Evolutionary conservation across 2,888 invertebrate genomes (phyloP).

Genomic region (Adineta ricciae): DNA sequence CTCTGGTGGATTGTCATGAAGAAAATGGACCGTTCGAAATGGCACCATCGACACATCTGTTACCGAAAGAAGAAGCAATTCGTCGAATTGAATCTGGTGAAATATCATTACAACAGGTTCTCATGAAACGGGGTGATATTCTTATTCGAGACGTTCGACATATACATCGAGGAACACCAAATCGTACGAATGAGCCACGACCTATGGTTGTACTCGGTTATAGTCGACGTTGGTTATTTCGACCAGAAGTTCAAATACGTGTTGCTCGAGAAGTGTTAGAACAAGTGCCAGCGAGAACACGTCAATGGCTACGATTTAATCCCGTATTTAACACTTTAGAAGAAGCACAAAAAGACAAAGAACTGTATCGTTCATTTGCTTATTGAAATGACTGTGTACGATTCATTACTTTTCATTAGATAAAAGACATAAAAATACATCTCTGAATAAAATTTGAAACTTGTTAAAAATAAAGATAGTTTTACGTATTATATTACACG

Average conservation of each 20-base stretch:
- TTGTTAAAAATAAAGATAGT: no score
- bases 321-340: not conserved
- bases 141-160: slow-evolving; percentile 6
- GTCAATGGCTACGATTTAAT: slow-evolving; percentile 8
- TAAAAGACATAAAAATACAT: no score
- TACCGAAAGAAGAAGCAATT: not conserved
- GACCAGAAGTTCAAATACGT: slow-evolving; percentile 20
- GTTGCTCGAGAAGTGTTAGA: not conserved
- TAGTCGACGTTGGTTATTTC: slow-evolving; percentile 23
- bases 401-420: not conserved
- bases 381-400: not conserved
- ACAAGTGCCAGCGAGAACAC: not conserved
- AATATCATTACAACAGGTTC: not conserved
- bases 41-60: not conserved
- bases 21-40: slow-evolving; percentile 14
- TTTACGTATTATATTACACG: no score
- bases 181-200: not conserved
- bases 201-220: slow-evolving; percentile 8
- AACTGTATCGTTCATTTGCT: slow-evolving; percentile 7
- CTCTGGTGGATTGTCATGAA: not conserved
- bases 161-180: slow-evolving; percentile 22
- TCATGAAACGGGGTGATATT: slow-evolving; percentile 12
- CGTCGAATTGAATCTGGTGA: not conserved
- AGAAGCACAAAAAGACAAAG: not conserved
- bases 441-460: no score